A percentile compares a stretch with the other conserved stretches of the same genome.
These are phyloP conservation scores for Chanos chanos DNA, from an alignment of 2,797 vertebrate genomes.

Conservation along the genomic window DNA sequence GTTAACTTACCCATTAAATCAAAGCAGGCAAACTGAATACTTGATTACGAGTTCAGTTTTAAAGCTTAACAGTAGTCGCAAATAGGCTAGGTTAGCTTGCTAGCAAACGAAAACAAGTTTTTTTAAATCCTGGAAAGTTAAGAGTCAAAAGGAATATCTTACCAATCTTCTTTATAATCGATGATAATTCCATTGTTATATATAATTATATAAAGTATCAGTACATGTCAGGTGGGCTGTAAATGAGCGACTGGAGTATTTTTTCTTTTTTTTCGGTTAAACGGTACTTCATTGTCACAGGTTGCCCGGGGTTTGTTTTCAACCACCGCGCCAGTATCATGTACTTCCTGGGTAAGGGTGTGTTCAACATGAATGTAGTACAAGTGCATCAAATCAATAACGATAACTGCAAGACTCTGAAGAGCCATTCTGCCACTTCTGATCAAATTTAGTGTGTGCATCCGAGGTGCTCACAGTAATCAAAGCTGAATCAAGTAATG, in stretches of 20 bases:
- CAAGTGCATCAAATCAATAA: no score
- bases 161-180: slow-evolving; percentile 76
- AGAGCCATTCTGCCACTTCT: no score
- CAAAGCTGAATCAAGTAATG: no score
- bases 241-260: no score
- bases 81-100: not conserved
- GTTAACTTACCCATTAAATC: not conserved
- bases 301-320: slow-evolving; percentile 60
- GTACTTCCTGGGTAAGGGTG: slow-evolving; percentile 25
- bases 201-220: not conserved
- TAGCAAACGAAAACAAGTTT: not conserved
- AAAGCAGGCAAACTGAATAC: not conserved
- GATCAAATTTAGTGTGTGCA: no score
- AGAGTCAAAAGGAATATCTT: slow-evolving; percentile 10
- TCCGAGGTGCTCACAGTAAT: no score
- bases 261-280: not conserved
- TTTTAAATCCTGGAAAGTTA: not conserved
- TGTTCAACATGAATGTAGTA: slow-evolving; percentile 5
- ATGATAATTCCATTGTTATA: slow-evolving; percentile 68
- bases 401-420: no score
- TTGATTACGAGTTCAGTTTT: not conserved
- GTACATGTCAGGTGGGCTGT: not conserved
- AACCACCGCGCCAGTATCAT: slow-evolving; percentile 69
- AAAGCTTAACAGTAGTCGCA: not conserved
- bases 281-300: slow-evolving; percentile 46